Conservation (phyloP, 2,888 invertebrate genomes). For the Noctua janthe region DNA sequence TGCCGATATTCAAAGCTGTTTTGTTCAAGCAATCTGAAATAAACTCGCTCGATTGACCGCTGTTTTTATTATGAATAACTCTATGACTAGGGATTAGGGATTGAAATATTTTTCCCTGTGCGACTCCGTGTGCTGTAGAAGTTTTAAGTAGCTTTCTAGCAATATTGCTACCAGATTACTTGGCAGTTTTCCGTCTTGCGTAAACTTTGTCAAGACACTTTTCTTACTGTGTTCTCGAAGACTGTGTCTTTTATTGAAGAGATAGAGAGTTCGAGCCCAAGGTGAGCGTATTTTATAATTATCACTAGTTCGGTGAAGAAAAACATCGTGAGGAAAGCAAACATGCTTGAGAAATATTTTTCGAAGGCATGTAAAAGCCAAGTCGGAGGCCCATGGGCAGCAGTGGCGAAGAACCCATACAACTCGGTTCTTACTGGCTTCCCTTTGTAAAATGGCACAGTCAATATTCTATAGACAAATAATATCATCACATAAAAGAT, state of each 20-base stretch:
- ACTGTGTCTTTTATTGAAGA: not conserved
- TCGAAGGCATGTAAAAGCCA: too few relatives aligned
- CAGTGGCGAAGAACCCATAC: too few relatives aligned
- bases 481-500: too few relatives aligned
- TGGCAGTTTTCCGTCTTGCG: not conserved
- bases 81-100: constrained; percentile 3
- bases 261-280: too few relatives aligned
- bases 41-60: constrained; percentile 30
- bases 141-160: constrained; percentile 19
- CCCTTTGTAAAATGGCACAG: too few relatives aligned
- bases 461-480: too few relatives aligned
- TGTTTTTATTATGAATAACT: constrained; percentile 21
- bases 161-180: constrained; percentile 22
- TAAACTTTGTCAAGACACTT: constrained; percentile 4
- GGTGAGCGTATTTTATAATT: too few relatives aligned
- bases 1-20: constrained; percentile 28
- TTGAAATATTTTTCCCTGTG: not conserved
- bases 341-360: too few relatives aligned
- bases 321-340: too few relatives aligned
- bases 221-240: not conserved
- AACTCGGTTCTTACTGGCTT: too few relatives aligned
- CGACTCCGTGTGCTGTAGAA: not conserved
- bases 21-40: constrained; percentile 45
- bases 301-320: too few relatives aligned
- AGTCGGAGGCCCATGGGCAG: too few relatives aligned